A percentile compares a stretch with the other conserved stretches of the same genome.
Conservation (phyloP, 1,140 invertebrate species). For the Anastatus disparis region DNA sequence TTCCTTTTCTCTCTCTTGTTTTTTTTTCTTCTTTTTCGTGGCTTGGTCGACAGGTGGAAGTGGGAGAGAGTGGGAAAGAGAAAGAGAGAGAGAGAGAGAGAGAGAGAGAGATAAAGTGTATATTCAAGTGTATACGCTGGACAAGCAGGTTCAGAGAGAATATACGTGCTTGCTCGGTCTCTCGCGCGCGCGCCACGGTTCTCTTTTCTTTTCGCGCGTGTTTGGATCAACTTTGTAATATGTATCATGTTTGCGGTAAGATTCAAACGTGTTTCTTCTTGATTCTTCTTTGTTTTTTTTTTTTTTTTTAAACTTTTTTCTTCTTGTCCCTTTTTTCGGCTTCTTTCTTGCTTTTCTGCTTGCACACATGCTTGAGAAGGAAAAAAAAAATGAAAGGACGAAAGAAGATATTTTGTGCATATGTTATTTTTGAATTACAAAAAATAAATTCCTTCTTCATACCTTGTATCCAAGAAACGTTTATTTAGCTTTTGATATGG, state of each 20-base stretch:
- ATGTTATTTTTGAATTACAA: too few relatives aligned
- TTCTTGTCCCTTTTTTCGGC: too few relatives aligned
- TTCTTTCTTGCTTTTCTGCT: too few relatives aligned
- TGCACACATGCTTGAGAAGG: too few relatives aligned
- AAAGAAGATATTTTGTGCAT: too few relatives aligned
- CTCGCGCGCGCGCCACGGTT: neutral
- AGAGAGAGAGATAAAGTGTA: neutral
- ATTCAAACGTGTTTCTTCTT: conserved; percentile 6
- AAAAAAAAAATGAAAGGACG: too few relatives aligned
- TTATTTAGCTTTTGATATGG: too few relatives aligned
- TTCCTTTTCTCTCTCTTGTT: neutral
- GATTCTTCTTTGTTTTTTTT: neutral
- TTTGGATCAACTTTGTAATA: conserved; percentile 30
- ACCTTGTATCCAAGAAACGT: too few relatives aligned
- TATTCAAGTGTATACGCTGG: too few relatives aligned
- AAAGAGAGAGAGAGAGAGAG: neutral
- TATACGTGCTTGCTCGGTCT: too few relatives aligned
- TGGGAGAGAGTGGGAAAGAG: neutral
- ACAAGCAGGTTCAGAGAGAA: too few relatives aligned
- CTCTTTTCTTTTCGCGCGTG: conserved; percentile 11
- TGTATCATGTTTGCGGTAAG: conserved; percentile 36
- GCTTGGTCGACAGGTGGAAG: neutral
- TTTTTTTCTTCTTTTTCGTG: neutral
- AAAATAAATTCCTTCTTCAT: too few relatives aligned
- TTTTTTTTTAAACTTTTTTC: neutral